A percentile compares a stretch with the other conserved stretches of the same genome.
phyloP scores from a whole-genome alignment of 1,140 invertebrate species.

The Leptestheria dahalacensis region DNA sequence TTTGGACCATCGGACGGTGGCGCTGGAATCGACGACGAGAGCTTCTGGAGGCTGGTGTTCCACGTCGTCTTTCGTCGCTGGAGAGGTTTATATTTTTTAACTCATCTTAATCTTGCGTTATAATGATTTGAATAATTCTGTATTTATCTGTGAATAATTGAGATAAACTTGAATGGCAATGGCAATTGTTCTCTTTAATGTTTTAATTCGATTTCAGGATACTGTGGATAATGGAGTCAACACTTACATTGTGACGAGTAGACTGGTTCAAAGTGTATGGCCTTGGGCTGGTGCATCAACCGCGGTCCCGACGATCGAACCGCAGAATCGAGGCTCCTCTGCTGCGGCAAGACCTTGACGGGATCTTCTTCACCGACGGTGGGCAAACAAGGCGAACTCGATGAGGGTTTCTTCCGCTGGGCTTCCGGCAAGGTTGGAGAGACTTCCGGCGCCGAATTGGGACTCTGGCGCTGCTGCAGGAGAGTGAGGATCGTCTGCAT shows the following conservation, averaged over 20 bases:
- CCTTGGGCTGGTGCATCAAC: background rate
- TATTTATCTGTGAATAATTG: no score
- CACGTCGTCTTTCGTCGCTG: background rate
- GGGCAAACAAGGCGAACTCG: background rate
- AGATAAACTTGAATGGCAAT: no score
- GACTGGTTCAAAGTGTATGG: no score
- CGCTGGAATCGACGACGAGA: background rate
- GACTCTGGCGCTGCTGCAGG: background rate
- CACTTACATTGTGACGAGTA: background rate
- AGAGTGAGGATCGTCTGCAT: background rate
- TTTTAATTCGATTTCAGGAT: no score
- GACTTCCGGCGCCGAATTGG: background rate
- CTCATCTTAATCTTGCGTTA: no score
- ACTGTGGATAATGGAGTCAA: no score
- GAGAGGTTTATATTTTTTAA: no score
- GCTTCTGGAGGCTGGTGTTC: background rate
- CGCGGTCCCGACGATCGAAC: background rate
- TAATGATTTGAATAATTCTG: no score
- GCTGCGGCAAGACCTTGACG: background rate
- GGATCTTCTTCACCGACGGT: background rate
- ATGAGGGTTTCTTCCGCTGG: background rate
- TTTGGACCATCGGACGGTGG: background rate
- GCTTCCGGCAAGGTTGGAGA: background rate
- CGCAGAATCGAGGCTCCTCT: background rate
- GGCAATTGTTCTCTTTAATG: no score